Evolutionary conservation across 2,888 invertebrate genomes (phyloP).

Genomic region (Sarcophaga subvicina): DNA sequence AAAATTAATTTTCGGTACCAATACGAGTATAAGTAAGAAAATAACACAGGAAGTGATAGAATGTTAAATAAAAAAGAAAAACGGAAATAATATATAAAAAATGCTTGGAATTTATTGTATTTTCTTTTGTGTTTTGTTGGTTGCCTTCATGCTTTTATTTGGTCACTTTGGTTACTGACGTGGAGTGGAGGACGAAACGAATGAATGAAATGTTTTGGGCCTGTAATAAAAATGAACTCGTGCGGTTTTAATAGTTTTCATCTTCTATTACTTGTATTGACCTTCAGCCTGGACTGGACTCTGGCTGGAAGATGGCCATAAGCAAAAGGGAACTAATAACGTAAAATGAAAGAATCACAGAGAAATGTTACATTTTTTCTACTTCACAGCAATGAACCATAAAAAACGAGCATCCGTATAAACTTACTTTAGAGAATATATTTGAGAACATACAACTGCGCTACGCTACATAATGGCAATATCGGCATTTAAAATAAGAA

Average conservation of each 20-base stretch:
- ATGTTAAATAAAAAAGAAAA: neutral
- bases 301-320: neutral
- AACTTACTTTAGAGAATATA: neutral
- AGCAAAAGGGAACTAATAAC: neutral
- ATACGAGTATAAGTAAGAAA: too few species aligned
- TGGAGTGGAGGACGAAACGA: neutral
- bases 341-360: neutral
- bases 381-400: neutral
- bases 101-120: slow-evolving; percentile 14
- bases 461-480: slow-evolving; percentile 54
- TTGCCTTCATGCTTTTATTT: slow-evolving; percentile 13
- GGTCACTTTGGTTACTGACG: neutral
- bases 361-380: slow-evolving; percentile 11
- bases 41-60: too few species aligned
- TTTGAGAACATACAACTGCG: slow-evolving; percentile 27
- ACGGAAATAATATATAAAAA: slow-evolving; percentile 28
- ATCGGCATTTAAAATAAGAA: slow-evolving; percentile 36
- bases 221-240: slow-evolving; percentile 61
- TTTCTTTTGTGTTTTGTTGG: slow-evolving; percentile 1
- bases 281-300: slow-evolving; percentile 22
- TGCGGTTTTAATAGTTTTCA: slow-evolving; percentile 52
- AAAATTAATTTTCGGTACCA: slow-evolving; percentile 16
- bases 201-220: slow-evolving; percentile 41
- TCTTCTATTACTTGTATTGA: neutral
- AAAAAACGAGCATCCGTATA: neutral